These are phyloP conservation scores for Rhagophthalmus giganteus DNA, from an alignment of 2,888 invertebrate species.

Conservation along the genomic window DNA sequence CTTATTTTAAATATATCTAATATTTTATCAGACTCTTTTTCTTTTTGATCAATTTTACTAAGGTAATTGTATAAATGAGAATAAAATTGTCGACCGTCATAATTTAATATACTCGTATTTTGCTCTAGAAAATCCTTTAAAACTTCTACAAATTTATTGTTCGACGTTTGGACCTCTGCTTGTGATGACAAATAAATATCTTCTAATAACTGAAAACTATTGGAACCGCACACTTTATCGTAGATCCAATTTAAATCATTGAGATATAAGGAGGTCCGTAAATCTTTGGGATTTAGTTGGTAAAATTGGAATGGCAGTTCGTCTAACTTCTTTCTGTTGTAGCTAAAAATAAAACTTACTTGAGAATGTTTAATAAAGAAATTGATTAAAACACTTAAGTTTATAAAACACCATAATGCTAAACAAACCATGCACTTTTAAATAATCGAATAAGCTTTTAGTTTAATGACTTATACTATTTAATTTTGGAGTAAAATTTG, in stretches of 20 bases:
- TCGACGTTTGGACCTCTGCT: constrained; percentile 44
- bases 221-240: constrained; percentile 77
- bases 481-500: too few relatives aligned
- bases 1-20: constrained; percentile 57
- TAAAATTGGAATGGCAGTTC: constrained; percentile 81
- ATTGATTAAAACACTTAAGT: not conserved
- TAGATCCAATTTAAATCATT: constrained; percentile 78
- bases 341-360: constrained; percentile 57
- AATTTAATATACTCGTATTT: constrained; percentile 72
- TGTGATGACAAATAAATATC: constrained; percentile 64
- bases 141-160: constrained; percentile 57
- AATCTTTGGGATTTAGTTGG: constrained; percentile 61
- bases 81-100: constrained; percentile 82
- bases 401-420: not conserved
- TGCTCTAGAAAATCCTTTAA: constrained; percentile 72
- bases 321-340: constrained; percentile 78
- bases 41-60: constrained; percentile 40
- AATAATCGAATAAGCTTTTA: not conserved
- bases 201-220: constrained; percentile 75
- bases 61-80: constrained; percentile 66
- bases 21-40: constrained; percentile 37
- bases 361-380: not conserved
- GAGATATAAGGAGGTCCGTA: constrained; percentile 70
- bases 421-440: not conserved
- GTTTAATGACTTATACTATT: too few relatives aligned